Base-by-base conservation (phyloP, 2,113 vertebrate species). In the Antigone vipio region DNA sequence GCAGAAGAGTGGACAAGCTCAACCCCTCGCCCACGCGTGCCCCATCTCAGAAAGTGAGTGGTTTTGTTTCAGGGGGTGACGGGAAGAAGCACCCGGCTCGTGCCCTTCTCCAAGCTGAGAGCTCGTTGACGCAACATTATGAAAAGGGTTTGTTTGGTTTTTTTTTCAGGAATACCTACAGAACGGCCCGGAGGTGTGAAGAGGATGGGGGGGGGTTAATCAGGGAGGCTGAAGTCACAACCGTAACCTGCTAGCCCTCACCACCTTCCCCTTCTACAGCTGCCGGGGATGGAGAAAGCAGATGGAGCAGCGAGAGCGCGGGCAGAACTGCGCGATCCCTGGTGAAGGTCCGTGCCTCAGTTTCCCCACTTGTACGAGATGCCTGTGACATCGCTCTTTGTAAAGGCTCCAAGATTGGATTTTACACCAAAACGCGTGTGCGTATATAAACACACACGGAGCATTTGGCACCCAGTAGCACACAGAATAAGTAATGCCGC, bases 381-480 rank as follows among this genome's bases (percentile, higher is more conserved):
- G 12, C 21, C 34, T 4, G 1, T 2, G 6, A 15, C 2, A 0
- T 5, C 3, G 4, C 20, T 11, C 34, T 34, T 35, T 20, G 24
- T 13, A 5, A 72, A 29, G 44, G 16, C 60, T n/a, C 63, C 52
- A 16, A n/a, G n/a, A n/a, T n/a, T 4, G 29, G 55, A 13, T 15
- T 32, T 53, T 12, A 49, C 30, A 26, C 58, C 34, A 3, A 4
- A 12, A 18, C 16, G 30, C 4, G 53, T 4, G 11, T 5, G 20
- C 9, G 8, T 24, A 5, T 12, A 9, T 45, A 12, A 34, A 13
- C 6, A 9, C 11, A 6, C 7, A 24, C 4, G 2, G 32, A 12
- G 17, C 11, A 2, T 20, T 7, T 34, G 66, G 67, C 67, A 16
- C 44, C 5, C 4, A 2, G 20, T 0, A 21, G 67, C 4, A 1